Evolutionary conservation across 2,797 vertebrate genomes (phyloP), one percentile per base, ranked within the genome.

Genomic region (Lutjanus argentimaculatus): DNA sequence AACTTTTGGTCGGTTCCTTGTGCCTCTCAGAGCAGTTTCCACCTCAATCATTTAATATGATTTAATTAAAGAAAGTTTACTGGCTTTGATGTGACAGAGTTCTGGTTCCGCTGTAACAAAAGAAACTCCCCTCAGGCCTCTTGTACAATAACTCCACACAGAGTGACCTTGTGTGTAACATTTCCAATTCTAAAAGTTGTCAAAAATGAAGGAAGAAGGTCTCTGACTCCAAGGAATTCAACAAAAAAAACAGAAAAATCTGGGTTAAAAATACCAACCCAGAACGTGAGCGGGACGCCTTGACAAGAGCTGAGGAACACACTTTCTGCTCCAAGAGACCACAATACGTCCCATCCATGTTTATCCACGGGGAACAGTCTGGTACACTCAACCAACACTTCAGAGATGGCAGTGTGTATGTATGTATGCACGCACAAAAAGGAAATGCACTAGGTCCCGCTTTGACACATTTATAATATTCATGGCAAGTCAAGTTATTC

Each of bases 391-490:
- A 40, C 43, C 11, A 71, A 79, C 67, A 65, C 82, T 83, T 80
- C 17, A 71, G 67, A 67, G 58, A 75, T 70, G n/a, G 56, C 40
- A 55, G 48, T 15, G 57, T 51, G 66, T 7, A 36, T 52, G 22
- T 51, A 21, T 71, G n/a, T 63, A 25, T 49, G 61, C 17, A 42
- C 25, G 2, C 43, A 71, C 56, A 51, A 83, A 70, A 59, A 30
- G 56, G 69, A 79, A 36, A 80, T 25, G 11, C 49, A 67, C 49
- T 53, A 48, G 21, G n/a, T 86, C 67, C 57, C 21, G 46, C 67
- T 73, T 85, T 90, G 87, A 85, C 73, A 87, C 51, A 78, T 84
- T 78, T 75, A 78, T 85, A 78, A 86, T 91, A 91, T 89, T 88
- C 82, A 86, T 73, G 21, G 74, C 43, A 79, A 82, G 69, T 87